These are phyloP conservation scores for Ambastaia sidthimunki DNA, from an alignment of 2,797 vertebrate species.

Conservation along the genomic window DNA sequence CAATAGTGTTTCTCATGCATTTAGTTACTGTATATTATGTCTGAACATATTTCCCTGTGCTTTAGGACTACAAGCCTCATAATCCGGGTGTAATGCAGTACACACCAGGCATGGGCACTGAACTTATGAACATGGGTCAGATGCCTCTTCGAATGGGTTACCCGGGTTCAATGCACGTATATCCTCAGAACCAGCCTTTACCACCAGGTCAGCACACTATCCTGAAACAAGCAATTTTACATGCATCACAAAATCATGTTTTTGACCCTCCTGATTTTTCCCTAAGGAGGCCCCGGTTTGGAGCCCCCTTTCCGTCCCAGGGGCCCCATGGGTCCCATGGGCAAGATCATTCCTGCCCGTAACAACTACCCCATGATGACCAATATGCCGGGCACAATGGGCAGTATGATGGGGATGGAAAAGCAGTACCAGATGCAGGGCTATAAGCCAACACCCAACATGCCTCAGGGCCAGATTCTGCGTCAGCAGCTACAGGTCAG, in stretches of 20 bases:
- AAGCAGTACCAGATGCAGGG: conserved; percentile 81
- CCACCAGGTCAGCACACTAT: conserved; percentile 84
- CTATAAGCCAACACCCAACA: conserved; percentile 86
- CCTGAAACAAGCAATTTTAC: not conserved
- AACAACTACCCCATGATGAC: conserved; percentile 87
- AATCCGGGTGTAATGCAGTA: conserved; percentile 79
- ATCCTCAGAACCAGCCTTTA: conserved; percentile 94
- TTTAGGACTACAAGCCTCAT: conserved; percentile 85
- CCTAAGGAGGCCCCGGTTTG: conserved; percentile 90
- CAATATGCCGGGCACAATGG: conserved; percentile 72
- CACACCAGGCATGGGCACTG: conserved; percentile 80
- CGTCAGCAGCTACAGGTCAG: conserved; percentile 94
- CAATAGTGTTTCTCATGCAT: no score
- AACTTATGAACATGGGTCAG: conserved; percentile 80
- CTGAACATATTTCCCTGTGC: conserved; percentile 28
- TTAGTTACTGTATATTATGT: no score
- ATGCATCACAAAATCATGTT: not conserved
- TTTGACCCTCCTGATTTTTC: not conserved
- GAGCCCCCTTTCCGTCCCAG: conserved; percentile 88
- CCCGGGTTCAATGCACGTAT: conserved; percentile 77
- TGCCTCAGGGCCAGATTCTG: conserved; percentile 89
- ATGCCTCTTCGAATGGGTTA: conserved; percentile 83
- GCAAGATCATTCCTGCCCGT: conserved; percentile 85
- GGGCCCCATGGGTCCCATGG: conserved; percentile 80
- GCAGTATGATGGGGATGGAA: conserved; percentile 87